phyloP scores from a whole-genome alignment of 2,797 vertebrate species.

The Mareca penelope region DNA sequence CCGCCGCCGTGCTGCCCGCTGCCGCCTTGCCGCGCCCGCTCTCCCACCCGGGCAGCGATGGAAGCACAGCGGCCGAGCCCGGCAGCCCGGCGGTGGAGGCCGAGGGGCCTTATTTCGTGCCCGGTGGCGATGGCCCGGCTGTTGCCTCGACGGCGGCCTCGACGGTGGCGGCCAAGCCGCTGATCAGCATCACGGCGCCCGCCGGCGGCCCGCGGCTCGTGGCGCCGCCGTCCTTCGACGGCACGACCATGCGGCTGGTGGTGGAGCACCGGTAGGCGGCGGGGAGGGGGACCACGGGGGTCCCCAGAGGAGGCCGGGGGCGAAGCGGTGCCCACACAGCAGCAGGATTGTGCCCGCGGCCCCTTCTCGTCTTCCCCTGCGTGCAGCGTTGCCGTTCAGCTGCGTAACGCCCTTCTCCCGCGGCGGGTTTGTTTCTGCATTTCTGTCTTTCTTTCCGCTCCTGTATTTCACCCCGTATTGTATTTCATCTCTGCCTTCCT shows the following conservation, averaged over 20 bases:
- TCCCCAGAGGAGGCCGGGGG: no score
- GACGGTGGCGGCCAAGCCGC: constrained; percentile 83
- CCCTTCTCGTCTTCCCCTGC: neutral
- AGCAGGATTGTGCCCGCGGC: no score
- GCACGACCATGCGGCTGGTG: constrained; percentile 97
- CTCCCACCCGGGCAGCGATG: constrained; percentile 48
- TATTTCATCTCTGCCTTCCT: neutral
- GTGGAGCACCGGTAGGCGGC: constrained; percentile 90
- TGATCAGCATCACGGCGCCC: constrained; percentile 93
- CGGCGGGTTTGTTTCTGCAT: neutral
- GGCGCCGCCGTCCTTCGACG: constrained; percentile 94
- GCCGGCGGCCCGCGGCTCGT: constrained; percentile 91
- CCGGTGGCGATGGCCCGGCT: constrained; percentile 75
- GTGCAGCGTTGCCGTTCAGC: neutral
- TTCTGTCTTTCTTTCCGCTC: neutral
- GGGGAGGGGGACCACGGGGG: neutral
- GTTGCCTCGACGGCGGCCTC: constrained; percentile 13
- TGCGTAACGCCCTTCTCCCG: neutral
- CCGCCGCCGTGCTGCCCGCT: constrained; percentile 79
- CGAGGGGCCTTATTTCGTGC: constrained; percentile 86
- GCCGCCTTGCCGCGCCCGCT: constrained; percentile 73
- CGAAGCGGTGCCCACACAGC: neutral
- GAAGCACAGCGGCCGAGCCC: constrained; percentile 37
- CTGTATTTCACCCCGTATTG: neutral
- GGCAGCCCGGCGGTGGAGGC: constrained; percentile 67